phyloP scores from a whole-genome alignment of 1,140 invertebrate genomes.

The Ganaspis sp. region DNA sequence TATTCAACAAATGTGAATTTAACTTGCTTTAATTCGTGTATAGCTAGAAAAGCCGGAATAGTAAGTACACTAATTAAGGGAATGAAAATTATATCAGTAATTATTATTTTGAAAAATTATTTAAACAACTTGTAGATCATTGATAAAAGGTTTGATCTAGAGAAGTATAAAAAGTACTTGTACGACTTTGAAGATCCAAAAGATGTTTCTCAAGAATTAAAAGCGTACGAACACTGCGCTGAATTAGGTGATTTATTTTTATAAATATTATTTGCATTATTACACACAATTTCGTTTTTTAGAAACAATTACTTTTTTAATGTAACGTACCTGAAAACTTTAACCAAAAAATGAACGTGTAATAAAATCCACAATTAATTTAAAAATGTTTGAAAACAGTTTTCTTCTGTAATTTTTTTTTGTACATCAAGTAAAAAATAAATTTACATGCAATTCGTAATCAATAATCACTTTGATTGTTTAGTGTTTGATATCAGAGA shows the following conservation, averaged over 20 bases:
- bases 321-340: too few species aligned
- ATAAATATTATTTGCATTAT: neutral
- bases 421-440: too few species aligned
- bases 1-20: conserved; percentile 8
- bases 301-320: too few species aligned
- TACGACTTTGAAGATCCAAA: neutral
- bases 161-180: neutral
- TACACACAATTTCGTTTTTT: too few species aligned
- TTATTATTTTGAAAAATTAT: neutral
- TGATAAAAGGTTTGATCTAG: neutral
- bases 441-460: neutral
- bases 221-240: neutral
- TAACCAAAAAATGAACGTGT: too few species aligned
- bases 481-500: conserved; percentile 1
- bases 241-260: neutral
- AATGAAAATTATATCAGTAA: neutral
- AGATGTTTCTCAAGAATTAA: neutral
- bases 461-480: neutral
- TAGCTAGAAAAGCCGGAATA: conserved; percentile 8
- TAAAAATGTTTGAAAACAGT: too few species aligned
- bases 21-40: conserved; percentile 8
- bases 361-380: neutral
- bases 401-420: too few species aligned
- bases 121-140: neutral
- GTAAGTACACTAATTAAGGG: neutral